These are phyloP conservation scores for Ceriagrion tenellum DNA, from an alignment of 2,888 invertebrate genomes.

Conservation along the genomic window DNA sequence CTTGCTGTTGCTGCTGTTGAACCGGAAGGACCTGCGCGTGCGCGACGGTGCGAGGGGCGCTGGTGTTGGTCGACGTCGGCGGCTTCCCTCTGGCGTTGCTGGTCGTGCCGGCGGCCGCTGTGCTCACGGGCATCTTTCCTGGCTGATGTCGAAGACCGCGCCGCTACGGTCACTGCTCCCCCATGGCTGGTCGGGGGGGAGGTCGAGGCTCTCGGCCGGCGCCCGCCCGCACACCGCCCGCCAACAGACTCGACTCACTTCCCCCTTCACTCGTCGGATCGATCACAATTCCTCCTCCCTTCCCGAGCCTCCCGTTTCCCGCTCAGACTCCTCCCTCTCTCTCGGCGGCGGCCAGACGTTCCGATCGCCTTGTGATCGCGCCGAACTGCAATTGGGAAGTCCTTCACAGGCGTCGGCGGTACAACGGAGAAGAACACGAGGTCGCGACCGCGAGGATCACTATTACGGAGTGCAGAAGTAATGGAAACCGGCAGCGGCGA, in stretches of 20 bases:
- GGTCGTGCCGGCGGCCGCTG: slow-evolving; percentile 75
- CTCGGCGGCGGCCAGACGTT: not conserved
- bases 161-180: slow-evolving; percentile 48
- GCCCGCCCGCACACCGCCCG: not conserved
- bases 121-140: slow-evolving; percentile 83
- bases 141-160: slow-evolving; percentile 67
- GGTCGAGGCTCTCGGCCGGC: not conserved
- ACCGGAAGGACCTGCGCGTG: slow-evolving; percentile 29
- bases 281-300: not conserved
- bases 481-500: not conserved
- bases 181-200: slow-evolving; percentile 14
- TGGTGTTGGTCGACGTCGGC: slow-evolving; percentile 28
- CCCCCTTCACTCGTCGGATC: not conserved
- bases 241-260: not conserved
- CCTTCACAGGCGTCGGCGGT: not conserved
- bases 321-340: not conserved
- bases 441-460: not conserved
- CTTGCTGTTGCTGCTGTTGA: not conserved
- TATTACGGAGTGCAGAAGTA: not conserved
- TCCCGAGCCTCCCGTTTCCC: not conserved
- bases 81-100: slow-evolving; percentile 76
- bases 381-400: not conserved
- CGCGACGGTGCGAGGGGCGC: slow-evolving; percentile 53
- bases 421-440: not conserved
- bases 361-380: not conserved